A percentile compares a stretch with the other conserved stretches of the same genome.
phyloP scores from a whole-genome alignment of 2,888 invertebrate genomes.

The Amphimallon solstitiale region DNA sequence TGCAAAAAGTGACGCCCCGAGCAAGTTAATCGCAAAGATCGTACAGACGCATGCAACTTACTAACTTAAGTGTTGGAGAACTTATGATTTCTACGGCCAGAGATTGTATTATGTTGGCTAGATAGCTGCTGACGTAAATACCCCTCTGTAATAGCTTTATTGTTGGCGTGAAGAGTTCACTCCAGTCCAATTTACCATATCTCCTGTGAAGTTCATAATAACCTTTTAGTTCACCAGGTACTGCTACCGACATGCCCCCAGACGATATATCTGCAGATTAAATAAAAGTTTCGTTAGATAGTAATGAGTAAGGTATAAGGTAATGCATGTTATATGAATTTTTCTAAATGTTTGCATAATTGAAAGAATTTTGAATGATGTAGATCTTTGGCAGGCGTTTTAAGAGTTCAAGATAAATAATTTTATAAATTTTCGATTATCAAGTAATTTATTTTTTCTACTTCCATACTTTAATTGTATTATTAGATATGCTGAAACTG shows the following conservation, averaged over 20 bases:
- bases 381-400: no score
- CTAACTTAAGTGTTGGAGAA: conserved; percentile 70
- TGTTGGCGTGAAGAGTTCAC: conserved; percentile 77
- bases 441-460: no score
- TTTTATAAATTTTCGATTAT: no score
- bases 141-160: conserved; percentile 78
- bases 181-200: conserved; percentile 82
- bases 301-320: no score
- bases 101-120: conserved; percentile 68
- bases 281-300: background rate
- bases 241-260: conserved; percentile 78
- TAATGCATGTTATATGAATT: no score
- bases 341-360: no score
- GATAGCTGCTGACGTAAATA: conserved; percentile 72
- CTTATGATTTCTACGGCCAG: conserved; percentile 67
- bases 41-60: conserved; percentile 44
- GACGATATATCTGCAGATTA: conserved; percentile 46
- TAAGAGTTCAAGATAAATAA: no score
- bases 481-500: no score
- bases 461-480: no score
- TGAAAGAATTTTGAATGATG: no score
- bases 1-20: conserved; percentile 46
- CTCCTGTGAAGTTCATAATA: conserved; percentile 78
- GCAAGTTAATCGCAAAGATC: conserved; percentile 9
- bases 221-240: conserved; percentile 87